These are phyloP conservation scores for Diploptera punctata DNA, from an alignment of 2,888 invertebrate species.

Conservation along the genomic window DNA sequence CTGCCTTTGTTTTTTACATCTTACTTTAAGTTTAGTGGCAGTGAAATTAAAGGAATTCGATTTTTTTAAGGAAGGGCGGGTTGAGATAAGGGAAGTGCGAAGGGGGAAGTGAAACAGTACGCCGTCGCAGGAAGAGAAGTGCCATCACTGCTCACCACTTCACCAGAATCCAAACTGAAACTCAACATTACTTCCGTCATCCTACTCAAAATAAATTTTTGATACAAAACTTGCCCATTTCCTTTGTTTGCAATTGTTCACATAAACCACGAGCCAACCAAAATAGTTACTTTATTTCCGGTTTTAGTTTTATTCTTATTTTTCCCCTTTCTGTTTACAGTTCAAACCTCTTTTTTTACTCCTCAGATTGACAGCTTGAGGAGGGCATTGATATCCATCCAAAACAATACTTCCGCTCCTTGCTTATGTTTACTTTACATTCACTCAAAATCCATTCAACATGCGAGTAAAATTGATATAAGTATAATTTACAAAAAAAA, in stretches of 20 bases:
- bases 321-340: neutral
- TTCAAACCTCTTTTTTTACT: no score
- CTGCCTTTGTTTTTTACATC: neutral
- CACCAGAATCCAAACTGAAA: slow-evolving; percentile 3
- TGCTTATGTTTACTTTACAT: no score
- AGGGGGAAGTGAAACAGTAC: neutral
- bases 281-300: slow-evolving; percentile 6
- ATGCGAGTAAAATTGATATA: no score
- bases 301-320: no score
- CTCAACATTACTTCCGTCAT: neutral
- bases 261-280: slow-evolving; percentile 5
- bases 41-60: neutral
- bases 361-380: no score
- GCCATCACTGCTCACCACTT: slow-evolving; percentile 4
- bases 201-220: neutral
- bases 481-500: no score
- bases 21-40: neutral
- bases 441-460: no score
- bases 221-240: no score
- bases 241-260: neutral
- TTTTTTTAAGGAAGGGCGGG: neutral
- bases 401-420: no score
- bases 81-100: neutral
- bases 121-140: neutral
- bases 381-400: no score